A percentile compares a stretch with the other conserved stretches of the same genome.
Evolutionary conservation across 2,797 vertebrate genomes (phyloP).

Genomic region (Lophotriccus pileatus): DNA sequence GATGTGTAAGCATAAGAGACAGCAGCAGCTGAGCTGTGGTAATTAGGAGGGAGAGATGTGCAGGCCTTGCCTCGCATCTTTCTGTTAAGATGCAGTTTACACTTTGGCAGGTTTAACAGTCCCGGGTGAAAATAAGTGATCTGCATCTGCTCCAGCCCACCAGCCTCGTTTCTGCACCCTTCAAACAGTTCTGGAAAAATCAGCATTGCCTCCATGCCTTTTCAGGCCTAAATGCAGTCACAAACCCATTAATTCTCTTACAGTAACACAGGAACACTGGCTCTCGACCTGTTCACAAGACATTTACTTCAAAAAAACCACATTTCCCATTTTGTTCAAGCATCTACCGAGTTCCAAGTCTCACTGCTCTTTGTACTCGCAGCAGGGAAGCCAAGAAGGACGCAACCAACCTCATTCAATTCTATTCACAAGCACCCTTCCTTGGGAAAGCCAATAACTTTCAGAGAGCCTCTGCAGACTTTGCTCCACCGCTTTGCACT

Average conservation of each 20-base stretch:
- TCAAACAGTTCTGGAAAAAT: constrained; percentile 2
- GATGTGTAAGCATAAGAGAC: constrained; percentile 49
- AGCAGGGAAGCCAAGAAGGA: not conserved
- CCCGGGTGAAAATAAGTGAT: constrained; percentile 45
- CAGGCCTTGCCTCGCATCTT: constrained; percentile 19
- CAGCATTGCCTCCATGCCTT: not conserved
- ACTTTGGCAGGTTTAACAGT: constrained; percentile 39
- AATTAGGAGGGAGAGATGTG: constrained; percentile 54
- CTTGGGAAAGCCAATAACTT: constrained; percentile 54
- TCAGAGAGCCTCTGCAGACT: constrained; percentile 30
- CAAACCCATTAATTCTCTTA: not conserved
- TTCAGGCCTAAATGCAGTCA: not conserved
- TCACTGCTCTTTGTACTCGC: not conserved
- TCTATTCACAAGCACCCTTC: constrained; percentile 21
- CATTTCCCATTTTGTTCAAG: not conserved
- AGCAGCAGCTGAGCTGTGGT: constrained; percentile 58
- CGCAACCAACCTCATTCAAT: not conserved
- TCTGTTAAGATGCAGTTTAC: constrained; percentile 33
- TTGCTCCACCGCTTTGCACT: not conserved
- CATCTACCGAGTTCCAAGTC: not conserved
- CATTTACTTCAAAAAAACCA: not conserved
- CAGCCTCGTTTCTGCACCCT: not conserved
- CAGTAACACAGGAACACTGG: not conserved
- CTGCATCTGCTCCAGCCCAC: constrained; percentile 26
- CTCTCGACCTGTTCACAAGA: not conserved